Conservation (phyloP, 1,140 invertebrate genomes). For the Myzus persicae region DNA sequence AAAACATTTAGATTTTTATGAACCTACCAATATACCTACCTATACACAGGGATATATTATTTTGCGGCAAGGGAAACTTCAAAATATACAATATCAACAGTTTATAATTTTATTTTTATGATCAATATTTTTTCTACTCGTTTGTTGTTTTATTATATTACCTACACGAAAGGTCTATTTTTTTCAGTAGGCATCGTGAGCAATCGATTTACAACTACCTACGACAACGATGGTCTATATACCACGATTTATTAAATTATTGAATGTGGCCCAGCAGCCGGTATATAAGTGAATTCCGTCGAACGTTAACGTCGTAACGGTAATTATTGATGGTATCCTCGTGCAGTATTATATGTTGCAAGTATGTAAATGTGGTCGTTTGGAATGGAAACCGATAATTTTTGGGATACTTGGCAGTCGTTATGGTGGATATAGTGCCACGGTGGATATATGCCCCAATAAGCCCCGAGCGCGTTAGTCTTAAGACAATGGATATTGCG, state of each 20-base stretch:
- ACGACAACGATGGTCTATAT: background rate
- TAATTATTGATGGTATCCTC: background rate
- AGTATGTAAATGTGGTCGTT: background rate
- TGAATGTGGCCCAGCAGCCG: background rate
- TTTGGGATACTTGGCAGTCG: background rate
- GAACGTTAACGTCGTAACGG: background rate
- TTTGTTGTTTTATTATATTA: background rate
- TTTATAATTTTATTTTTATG: conserved; percentile 5
- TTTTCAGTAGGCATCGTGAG: background rate
- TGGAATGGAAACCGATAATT: background rate
- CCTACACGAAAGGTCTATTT: background rate
- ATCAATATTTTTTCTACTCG: background rate
- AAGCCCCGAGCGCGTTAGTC: background rate
- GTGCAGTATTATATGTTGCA: background rate
- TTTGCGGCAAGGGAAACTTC: background rate
- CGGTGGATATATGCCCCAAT: background rate
- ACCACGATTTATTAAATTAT: background rate
- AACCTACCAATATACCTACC: background rate
- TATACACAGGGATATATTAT: background rate
- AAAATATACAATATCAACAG: background rate
- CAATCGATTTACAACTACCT: background rate
- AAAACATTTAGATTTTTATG: background rate
- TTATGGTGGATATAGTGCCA: background rate
- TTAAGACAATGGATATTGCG: background rate
- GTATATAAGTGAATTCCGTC: background rate